Base-by-base conservation (phyloP, 2,797 vertebrate genomes). In the Etheostoma nigrum region DNA sequence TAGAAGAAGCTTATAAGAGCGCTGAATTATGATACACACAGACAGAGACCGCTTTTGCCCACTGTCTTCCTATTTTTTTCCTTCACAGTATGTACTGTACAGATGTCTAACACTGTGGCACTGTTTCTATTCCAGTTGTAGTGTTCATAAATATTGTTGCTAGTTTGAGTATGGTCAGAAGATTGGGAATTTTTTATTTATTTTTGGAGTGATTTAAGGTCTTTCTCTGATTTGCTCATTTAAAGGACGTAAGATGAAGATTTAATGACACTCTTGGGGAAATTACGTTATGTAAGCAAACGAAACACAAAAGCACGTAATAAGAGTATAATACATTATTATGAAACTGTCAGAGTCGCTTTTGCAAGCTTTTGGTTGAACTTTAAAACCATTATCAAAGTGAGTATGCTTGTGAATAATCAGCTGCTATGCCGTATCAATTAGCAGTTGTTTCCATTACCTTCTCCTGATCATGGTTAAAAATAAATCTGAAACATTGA, bases 1-100 rank as follows among this genome's bases (percentile, higher is more conserved):
- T 74, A 33, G 72, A 76, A 60, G 63, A 76, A 67, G 74, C 76
- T 69, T 76, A 66, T 54, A 61, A 74, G 61, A 72, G 78, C 6
- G 3, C 49, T 77, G 45, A 72, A 67, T 69, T 70, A 78, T 76
- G 33, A 69, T 2, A 51, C 69, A 45, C 57, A 63, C 10, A 63
- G 51, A 63, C 21, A 52, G 1, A 63, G 14, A 33, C 36, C 2
- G 2, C 54, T 51, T 78, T 74, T 69, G 15, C 60, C 58, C 51
- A 65, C 61, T 14, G 53, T 51, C 18, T 14, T 54, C 8, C 14
- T 42, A 21, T 65, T 48, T 45, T 12, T 40, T 47, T 63, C 13
- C 18, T 52, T 54, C 25, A 45, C 14, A 21, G 42, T 51, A 61
- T 55, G 4, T n/a, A 61, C 61, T 55, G 14, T 19, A 23, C 27